Evolutionary conservation across 2,113 vertebrate genomes (phyloP).

Genomic region (Mesitornis unicolor): DNA sequence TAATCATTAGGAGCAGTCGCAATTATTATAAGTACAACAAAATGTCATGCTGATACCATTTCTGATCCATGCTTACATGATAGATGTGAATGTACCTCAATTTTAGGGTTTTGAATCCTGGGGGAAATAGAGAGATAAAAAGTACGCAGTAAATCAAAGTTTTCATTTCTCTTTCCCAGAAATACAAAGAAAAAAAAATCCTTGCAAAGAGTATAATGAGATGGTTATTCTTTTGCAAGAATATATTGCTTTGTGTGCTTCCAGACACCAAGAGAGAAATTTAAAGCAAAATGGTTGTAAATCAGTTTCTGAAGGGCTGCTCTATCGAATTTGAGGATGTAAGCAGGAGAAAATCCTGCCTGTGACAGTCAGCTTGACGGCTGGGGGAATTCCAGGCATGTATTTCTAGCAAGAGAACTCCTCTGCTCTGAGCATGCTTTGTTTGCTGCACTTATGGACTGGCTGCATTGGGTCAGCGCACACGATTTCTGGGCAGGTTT

Average conservation of each 20-base stretch:
- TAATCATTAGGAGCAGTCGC: neutral
- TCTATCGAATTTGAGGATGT: neutral
- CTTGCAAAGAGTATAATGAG: neutral
- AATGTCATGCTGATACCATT: neutral
- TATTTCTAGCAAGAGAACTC: neutral
- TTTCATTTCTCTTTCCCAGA: neutral
- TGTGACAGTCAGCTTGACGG: neutral
- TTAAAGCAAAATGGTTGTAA: neutral
- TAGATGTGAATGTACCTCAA: neutral
- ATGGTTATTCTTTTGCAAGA: neutral
- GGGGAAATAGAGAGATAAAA: neutral
- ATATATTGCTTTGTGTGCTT: neutral
- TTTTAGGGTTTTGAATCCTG: neutral
- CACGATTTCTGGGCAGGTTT: neutral
- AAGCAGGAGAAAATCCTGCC: neutral
- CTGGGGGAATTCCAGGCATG: conserved; percentile 7
- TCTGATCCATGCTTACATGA: neutral
- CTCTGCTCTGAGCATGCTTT: neutral
- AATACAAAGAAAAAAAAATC: neutral
- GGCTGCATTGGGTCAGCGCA: neutral
- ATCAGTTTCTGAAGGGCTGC: neutral
- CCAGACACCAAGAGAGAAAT: neutral
- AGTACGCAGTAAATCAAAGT: neutral
- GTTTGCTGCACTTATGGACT: neutral
- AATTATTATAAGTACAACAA: neutral